A percentile compares a stretch with the other conserved stretches of the same genome.
phyloP scores from a whole-genome alignment of 2,113 vertebrate genomes.

The Oriolus oriolus region DNA sequence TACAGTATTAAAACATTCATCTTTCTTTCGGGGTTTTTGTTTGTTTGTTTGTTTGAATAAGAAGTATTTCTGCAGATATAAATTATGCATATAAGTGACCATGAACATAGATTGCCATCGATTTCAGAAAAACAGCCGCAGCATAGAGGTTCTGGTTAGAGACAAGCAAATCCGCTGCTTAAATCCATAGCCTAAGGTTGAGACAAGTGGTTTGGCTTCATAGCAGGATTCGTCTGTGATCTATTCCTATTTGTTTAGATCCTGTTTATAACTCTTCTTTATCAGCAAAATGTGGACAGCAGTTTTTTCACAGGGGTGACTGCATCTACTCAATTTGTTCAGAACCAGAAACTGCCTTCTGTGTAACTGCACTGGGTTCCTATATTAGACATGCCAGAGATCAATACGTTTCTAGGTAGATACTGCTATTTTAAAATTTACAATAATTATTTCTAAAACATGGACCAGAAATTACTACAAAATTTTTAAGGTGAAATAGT shows the following conservation, averaged over 20 bases:
- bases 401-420: background rate
- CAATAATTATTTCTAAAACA: background rate
- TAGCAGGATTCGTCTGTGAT: background rate
- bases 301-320: background rate
- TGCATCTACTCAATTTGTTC: background rate
- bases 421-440: background rate
- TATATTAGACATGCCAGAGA: background rate
- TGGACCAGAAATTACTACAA: background rate
- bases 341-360: background rate
- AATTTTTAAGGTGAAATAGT: background rate
- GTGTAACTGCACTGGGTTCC: background rate
- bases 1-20: background rate
- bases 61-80: background rate
- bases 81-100: background rate
- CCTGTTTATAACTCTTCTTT: background rate
- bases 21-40: accelerated
- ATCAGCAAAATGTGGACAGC: background rate
- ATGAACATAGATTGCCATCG: background rate
- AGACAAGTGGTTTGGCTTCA: background rate
- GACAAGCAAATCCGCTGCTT: background rate
- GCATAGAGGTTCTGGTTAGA: background rate
- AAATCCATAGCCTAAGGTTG: background rate
- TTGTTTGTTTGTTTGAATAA: background rate
- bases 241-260: background rate
- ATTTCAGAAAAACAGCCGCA: background rate